These are phyloP conservation scores for Austrolebias charrua DNA, from an alignment of 2,797 vertebrate genomes.

Conservation along the genomic window DNA sequence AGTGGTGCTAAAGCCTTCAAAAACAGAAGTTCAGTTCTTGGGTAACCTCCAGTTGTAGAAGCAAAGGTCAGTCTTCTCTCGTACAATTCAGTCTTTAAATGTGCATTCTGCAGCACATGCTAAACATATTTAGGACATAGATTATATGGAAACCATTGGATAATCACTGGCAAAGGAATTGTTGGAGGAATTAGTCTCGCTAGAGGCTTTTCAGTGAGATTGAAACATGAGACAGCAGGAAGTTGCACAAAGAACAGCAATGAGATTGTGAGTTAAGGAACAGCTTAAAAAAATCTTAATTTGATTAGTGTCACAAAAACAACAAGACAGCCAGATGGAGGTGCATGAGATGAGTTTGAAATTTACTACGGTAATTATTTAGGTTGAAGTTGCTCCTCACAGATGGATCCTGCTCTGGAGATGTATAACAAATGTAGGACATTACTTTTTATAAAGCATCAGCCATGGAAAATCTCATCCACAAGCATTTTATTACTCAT, in stretches of 20 bases:
- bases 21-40: slow-evolving; percentile 11
- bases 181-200: slow-evolving; percentile 31
- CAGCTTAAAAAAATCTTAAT: slow-evolving; percentile 51
- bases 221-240: slow-evolving; percentile 59
- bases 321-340: neutral
- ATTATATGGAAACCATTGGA: slow-evolving; percentile 42
- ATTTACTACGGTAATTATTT: slow-evolving; percentile 43
- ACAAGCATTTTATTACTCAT: no score
- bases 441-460: no score
- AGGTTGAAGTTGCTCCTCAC: neutral
- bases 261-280: slow-evolving; percentile 43
- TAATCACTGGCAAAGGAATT: slow-evolving; percentile 70
- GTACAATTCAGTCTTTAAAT: slow-evolving; percentile 49
- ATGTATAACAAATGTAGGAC: no score
- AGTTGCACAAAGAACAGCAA: slow-evolving; percentile 53
- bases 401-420: neutral
- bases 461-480: no score
- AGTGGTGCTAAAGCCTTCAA: slow-evolving; percentile 41
- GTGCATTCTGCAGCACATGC: slow-evolving; percentile 27
- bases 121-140: slow-evolving; percentile 55
- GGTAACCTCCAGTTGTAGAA: slow-evolving; percentile 34
- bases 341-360: slow-evolving; percentile 1
- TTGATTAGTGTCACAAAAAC: slow-evolving; percentile 29
- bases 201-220: slow-evolving; percentile 49
- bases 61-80: slow-evolving; percentile 29